Evolutionary conservation across 1,140 invertebrate genomes (phyloP).

Genomic region (Neotoxoptera formosana): DNA sequence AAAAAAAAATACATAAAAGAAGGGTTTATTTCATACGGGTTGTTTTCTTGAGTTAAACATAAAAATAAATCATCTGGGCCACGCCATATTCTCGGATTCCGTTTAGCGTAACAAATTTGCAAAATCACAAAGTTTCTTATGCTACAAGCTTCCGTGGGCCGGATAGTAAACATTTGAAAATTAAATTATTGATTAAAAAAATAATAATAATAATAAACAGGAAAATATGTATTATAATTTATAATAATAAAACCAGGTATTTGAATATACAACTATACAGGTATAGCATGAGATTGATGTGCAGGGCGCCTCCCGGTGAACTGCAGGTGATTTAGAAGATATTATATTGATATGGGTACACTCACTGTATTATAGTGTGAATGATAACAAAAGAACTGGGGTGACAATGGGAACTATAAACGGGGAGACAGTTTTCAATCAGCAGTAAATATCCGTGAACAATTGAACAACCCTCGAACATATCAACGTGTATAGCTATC

Average conservation of each 20-base stretch:
- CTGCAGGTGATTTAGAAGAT: conserved; percentile 23
- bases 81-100: not conserved
- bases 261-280: conserved; percentile 6
- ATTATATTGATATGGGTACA: conserved; percentile 8
- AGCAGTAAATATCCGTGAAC: conserved; percentile 56
- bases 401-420: conserved; percentile 26
- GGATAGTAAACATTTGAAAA: not conserved
- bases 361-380: not conserved
- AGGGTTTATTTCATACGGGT: conserved; percentile 48
- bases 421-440: conserved; percentile 53
- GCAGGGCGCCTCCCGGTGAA: not conserved
- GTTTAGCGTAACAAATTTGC: conserved; percentile 7
- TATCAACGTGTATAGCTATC: conserved; percentile 7
- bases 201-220: not conserved
- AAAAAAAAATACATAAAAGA: conserved; percentile 14
- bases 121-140: conserved; percentile 31
- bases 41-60: conserved; percentile 53
- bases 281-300: not conserved
- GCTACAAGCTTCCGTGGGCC: not conserved
- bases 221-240: not conserved
- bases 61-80: conserved; percentile 43
- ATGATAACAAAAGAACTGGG: conserved; percentile 23
- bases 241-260: not conserved
- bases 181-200: not conserved
- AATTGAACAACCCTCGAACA: conserved; percentile 28